Base-by-base conservation (phyloP, 2,113 vertebrate species). In the Tragelaphus strepsiceros region DNA sequence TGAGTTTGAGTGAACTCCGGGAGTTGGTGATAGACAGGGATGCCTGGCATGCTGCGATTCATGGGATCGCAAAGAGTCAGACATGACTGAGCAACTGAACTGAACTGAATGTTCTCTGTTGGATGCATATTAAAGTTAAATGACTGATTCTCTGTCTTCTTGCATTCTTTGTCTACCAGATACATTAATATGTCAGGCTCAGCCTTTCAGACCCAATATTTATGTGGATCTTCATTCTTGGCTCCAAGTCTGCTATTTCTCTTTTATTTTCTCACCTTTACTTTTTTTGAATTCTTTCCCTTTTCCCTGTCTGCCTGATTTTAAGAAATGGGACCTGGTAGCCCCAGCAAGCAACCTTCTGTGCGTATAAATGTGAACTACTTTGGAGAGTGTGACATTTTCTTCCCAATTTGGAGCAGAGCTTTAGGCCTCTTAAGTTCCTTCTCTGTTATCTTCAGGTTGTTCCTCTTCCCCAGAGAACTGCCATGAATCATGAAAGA, bases 231-330 rank as follows among this genome's bases (percentile, higher is more conserved):
- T 90, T 91, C n/a, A 17, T 92, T 88, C 35, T 88, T 62, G 39
- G 21, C 9, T 80, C 71, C 14, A 90, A 62, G 19, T 11, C 88
- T 90, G 6, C 71, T 82, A 1, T 56, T 97, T 96, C 21, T 82
- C 28, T 56, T 96, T 86, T 78, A 82, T 82, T 93, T 94, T 94
- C 28, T 83, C 43, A 46, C 84, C 22, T 97, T 97, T 92, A 71
- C 32, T 32, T 6, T 59, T 90, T 85, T 88, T 87, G 7, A 62
- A 91, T 96, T 82, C n/a, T 96, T 93, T 54, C 46, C 5, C 39
- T 89, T 94, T 98, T 95, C 67, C 49, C 54, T 90, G 30, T 95
- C 90, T 95, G 17, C 86, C 49, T 61, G 67, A 78, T 81, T 96
- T 92, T 92, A 91, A 88, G 91, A 96, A 97, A 85, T 85, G 64